phyloP scores from a whole-genome alignment of 2,797 vertebrate species.

The Amblyopsis hoosieri region DNA sequence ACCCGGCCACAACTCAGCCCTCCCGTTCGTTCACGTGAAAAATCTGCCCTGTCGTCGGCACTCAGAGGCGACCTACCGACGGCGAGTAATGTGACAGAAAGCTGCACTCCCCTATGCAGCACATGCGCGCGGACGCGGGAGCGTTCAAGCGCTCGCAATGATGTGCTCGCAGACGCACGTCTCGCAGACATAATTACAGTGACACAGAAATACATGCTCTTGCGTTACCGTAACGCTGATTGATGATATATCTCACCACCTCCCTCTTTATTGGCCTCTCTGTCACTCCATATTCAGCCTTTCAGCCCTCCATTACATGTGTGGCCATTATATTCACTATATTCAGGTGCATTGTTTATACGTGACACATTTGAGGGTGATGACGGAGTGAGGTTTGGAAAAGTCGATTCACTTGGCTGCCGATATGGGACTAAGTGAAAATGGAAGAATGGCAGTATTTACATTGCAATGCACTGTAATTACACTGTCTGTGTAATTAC shows the following conservation, averaged over 20 bases:
- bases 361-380: no score
- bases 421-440: no score
- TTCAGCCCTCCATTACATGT: slow-evolving; percentile 32
- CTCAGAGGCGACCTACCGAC: slow-evolving; percentile 58
- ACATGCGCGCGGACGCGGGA: not conserved
- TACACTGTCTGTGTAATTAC: no score
- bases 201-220: slow-evolving; percentile 21
- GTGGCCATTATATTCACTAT: no score
- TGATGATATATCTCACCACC: slow-evolving; percentile 51
- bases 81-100: slow-evolving; percentile 53
- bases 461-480: no score
- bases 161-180: slow-evolving; percentile 18
- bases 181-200: slow-evolving; percentile 19
- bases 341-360: no score
- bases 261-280: slow-evolving; percentile 33
- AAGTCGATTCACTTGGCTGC: no score
- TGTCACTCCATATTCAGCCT: slow-evolving; percentile 26
- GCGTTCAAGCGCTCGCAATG: slow-evolving; percentile 21
- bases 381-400: no score
- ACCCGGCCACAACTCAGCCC: slow-evolving; percentile 56
- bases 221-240: slow-evolving; percentile 63
- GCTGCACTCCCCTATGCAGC: not conserved
- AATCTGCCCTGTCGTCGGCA: slow-evolving; percentile 63
- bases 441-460: no score
- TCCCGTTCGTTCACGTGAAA: slow-evolving; percentile 63